phyloP scores from a whole-genome alignment of 53 echinoderm and acorn worm species.

The Mesocentrotus franciscanus region DNA sequence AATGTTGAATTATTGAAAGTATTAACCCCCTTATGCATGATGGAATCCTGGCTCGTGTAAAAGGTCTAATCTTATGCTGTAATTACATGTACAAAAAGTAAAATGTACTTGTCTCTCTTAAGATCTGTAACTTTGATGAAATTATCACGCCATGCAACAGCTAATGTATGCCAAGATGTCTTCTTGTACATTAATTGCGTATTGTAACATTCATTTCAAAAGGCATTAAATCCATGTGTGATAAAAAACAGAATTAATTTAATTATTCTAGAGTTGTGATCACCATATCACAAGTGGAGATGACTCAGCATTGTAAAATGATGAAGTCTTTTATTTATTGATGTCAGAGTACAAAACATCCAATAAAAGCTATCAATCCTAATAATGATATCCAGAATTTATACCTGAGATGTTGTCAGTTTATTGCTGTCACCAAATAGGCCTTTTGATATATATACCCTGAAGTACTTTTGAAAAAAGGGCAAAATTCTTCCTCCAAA shows the following conservation, averaged over 20 bases:
- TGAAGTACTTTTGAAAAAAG: no score
- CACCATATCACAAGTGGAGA: background rate
- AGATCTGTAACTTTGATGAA: background rate
- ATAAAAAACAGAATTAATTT: background rate
- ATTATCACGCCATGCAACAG: background rate
- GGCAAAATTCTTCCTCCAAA: no score
- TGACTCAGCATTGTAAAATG: background rate
- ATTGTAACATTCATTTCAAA: background rate
- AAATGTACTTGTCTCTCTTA: background rate
- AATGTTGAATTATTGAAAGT: no score
- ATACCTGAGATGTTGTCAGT: no score
- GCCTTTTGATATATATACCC: no score
- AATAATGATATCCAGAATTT: background rate
- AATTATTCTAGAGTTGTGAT: background rate
- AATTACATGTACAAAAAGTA: background rate
- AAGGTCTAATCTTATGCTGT: background rate
- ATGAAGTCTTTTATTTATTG: background rate
- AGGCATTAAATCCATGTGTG: background rate
- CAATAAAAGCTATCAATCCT: background rate
- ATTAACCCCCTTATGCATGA: no score
- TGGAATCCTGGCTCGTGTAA: background rate
- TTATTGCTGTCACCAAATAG: background rate
- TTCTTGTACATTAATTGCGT: background rate
- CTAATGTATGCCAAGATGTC: background rate
- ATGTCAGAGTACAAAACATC: background rate